Evolutionary conservation across 2,113 vertebrate species (phyloP).

Genomic region (Lampris megalopsis): DNA sequence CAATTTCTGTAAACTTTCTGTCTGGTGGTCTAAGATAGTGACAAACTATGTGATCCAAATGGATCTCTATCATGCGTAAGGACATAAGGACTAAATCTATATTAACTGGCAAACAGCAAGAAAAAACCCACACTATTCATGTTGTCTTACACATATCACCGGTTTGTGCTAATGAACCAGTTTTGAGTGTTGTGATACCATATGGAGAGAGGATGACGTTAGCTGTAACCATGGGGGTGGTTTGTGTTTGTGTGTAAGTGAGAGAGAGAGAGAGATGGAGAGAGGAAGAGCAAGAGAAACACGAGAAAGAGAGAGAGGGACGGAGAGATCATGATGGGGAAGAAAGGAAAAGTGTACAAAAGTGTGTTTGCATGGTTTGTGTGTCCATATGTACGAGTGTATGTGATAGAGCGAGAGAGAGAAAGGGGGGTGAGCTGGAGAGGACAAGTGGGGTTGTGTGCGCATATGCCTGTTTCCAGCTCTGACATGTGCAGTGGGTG

Average conservation of each 20-base stretch:
- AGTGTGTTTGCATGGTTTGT: not conserved
- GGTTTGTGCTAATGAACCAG: constrained; percentile 30
- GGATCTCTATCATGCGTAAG: no score
- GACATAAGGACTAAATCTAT: no score
- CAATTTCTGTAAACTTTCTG: no score
- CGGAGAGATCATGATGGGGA: no score
- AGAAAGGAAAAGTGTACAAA: not conserved
- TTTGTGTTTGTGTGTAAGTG: constrained; percentile 15
- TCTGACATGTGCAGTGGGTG: constrained; percentile 55
- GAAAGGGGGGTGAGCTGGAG: not conserved
- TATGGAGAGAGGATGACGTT: constrained; percentile 47
- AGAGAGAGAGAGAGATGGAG: no score
- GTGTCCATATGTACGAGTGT: not conserved
- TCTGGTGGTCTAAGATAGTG: no score
- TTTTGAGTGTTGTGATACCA: constrained; percentile 33
- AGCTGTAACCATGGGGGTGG: constrained; percentile 50
- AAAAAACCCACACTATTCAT: no score
- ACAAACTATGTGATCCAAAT: no score
- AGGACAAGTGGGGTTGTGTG: not conserved
- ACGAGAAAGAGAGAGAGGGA: no score
- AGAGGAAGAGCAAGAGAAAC: no score
- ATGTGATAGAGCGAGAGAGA: not conserved
- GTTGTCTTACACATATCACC: no score
- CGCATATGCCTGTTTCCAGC: constrained; percentile 48
- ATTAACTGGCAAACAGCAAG: no score